phyloP scores from a whole-genome alignment of 2,797 vertebrate genomes.

The Denticeps clupeoides region DNA sequence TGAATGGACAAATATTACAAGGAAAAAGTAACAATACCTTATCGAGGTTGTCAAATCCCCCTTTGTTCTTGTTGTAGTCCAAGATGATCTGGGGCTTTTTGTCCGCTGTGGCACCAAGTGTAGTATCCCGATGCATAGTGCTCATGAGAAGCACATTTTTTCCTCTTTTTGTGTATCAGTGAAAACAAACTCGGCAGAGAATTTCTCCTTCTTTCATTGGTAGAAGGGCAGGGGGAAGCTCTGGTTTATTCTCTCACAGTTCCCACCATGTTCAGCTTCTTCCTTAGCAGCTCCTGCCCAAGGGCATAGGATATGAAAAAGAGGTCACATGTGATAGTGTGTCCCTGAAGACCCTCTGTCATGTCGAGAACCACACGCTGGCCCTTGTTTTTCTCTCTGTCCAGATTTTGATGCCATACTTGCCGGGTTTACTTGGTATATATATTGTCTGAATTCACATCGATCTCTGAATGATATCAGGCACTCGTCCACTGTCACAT shows the following conservation, averaged over 20 bases:
- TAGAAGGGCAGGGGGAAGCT: not conserved
- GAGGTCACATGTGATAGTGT: slow-evolving; percentile 6
- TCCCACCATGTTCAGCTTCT: no score
- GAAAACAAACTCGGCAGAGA: not conserved
- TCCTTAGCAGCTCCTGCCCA: slow-evolving; percentile 5
- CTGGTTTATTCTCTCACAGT: not conserved
- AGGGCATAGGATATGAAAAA: not conserved
- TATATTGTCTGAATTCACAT: no score
- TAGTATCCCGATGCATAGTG: slow-evolving; percentile 8
- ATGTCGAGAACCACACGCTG: no score
- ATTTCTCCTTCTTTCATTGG: not conserved
- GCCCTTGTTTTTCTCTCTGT: not conserved
- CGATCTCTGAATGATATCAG: no score
- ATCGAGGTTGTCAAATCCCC: slow-evolving; percentile 17
- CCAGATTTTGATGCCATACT: no score
- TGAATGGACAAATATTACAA: no score
- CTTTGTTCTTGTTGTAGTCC: slow-evolving; percentile 22
- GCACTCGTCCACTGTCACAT: slow-evolving; percentile 3
- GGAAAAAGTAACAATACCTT: no score
- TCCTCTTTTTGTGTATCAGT: slow-evolving; percentile 2
- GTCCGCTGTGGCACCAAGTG: slow-evolving; percentile 13
- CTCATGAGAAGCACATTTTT: slow-evolving; percentile 14
- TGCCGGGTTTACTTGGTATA: no score
- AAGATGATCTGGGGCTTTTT: slow-evolving; percentile 6
- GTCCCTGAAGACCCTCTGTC: slow-evolving; percentile 1